Base-by-base conservation (phyloP, 2,113 vertebrate genomes). In the Psettodes erumei region DNA sequence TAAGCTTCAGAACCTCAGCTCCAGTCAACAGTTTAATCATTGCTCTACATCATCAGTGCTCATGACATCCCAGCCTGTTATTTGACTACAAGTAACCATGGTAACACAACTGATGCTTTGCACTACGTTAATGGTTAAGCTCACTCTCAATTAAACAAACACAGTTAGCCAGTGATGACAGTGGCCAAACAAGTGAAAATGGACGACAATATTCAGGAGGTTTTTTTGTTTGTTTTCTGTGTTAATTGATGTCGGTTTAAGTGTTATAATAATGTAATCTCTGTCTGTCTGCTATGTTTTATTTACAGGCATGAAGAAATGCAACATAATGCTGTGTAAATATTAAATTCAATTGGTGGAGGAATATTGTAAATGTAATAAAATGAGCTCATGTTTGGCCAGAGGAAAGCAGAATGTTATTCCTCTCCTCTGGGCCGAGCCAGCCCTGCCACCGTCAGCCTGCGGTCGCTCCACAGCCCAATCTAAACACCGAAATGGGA, bases 401-500 rank as follows among this genome's bases (percentile, higher is more conserved):
- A 40, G 47, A 71, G 43, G 65, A 51, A 76, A 53, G 50, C 45
- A 35, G 48, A 35, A 8, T 70, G 71, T 74, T 75, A 63, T 84
- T 80, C 55, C 70, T 76, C 56, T 68, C 30, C 42, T 59, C n/a
- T 3, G 55, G 42, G 38, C 0, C 6, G 60, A 74, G 50, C 18
- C 12, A 59, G 42, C 79, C 59, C 42, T 48, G 58, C 67, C 32
- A 63, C 74, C 67, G 79, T 84, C 76, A 67, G 77, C 56, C 68
- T 66, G 75, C 23, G 38, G 68, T 80, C 77, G 58, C 33, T 83
- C 64, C 86, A 71, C 79, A 71, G 63, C 66, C 33, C 75, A 88
- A 84, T 81, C 71, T 72, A 82, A 87, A 79, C 81, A 85, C 55
- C 65, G 71, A 64, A 79, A 79, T 67, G 30, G 71, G 28, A 83